Evolutionary conservation across 2,888 invertebrate species (phyloP), one percentile per base, ranked within the genome.

Genomic region (Drosophila ezoana): DNA sequence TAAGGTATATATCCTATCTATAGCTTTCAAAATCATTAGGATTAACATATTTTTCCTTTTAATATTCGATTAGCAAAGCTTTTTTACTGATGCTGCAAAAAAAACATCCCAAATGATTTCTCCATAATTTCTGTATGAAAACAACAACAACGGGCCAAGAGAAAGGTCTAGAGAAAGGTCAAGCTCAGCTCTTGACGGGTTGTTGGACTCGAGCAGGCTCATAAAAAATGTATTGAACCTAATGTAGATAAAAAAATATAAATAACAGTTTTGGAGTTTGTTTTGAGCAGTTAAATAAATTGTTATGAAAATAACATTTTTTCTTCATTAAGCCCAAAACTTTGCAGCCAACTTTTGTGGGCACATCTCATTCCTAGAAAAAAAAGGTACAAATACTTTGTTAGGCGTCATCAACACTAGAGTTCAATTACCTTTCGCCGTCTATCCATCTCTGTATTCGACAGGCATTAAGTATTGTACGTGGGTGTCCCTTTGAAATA

Each of bases 321-420:
- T 40, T 16, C 16, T 40, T 10, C 10, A 16, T 16, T n/a, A 40
- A 10, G 10, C 10, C 16, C 16, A 1, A 40, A 40, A 40, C 40
- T 40, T 40, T 40, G 14, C 40, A 40, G 40, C 40, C 40, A 40
- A 16, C 40, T 10, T 40, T 40, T 40, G 10, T 40, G 40, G 14
- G 16, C 4, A 4, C 10, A 9, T 16, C 35, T 28, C 28, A 8
- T 8, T 28, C 28, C 8, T 6, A 8, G 8, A 28, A 8, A 28
- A 2, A 28, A 28, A 28, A 28, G 2, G 8, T 28, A 28, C 8
- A 28, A 28, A 28, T 23, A 8, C 23, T 38, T 38, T 38, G 37
- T n/a, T n/a, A 8, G n/a, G 23, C 23, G 23, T 23, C 37, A 37
- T 37, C 14, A 40, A 16, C 40, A 40, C 10, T 9, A 1, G 40